Conservation (phyloP, 2,113 vertebrate species). For the Lates calcarifer region DNA sequence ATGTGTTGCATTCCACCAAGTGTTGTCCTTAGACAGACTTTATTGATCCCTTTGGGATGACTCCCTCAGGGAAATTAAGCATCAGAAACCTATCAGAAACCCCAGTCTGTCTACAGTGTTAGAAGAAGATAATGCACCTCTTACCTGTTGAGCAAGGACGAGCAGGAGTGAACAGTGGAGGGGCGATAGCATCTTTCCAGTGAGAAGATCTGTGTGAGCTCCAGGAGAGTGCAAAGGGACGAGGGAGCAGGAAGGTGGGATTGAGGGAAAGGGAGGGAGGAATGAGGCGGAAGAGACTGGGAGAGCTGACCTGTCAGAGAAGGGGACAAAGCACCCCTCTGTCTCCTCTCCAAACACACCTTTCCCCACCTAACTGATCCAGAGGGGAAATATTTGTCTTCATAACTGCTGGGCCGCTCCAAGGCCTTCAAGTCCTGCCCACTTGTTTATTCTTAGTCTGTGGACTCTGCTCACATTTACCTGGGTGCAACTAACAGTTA, state of each 20-base stretch:
- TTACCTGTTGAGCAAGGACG: constrained; percentile 88
- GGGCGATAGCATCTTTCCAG: constrained; percentile 87
- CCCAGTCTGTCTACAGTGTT: neutral
- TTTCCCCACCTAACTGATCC: constrained; percentile 83
- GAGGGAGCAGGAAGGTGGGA: constrained; percentile 62
- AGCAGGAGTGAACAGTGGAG: constrained; percentile 85
- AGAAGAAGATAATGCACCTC: constrained; percentile 48
- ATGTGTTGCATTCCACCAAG: no score
- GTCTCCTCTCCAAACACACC: constrained; percentile 88
- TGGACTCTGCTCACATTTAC: constrained; percentile 22
- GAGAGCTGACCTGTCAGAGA: constrained; percentile 77
- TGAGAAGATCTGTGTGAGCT: constrained; percentile 62
- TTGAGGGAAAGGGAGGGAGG: constrained; percentile 46
- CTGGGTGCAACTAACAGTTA: constrained; percentile 7
- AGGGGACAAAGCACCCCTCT: constrained; percentile 93
- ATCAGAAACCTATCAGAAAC: constrained; percentile 1
- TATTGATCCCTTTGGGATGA: no score
- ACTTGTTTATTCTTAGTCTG: constrained; percentile 63
- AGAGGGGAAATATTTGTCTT: constrained; percentile 86
- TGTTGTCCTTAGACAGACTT: no score
- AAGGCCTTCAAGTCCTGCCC: constrained; percentile 48
- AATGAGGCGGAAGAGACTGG: constrained; percentile 59
- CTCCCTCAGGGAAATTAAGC: no score
- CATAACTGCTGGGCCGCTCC: constrained; percentile 63
- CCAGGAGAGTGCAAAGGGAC: constrained; percentile 48